Evolutionary conservation across 2,113 vertebrate species (phyloP).

Genomic region (Centrocercus urophasianus): DNA sequence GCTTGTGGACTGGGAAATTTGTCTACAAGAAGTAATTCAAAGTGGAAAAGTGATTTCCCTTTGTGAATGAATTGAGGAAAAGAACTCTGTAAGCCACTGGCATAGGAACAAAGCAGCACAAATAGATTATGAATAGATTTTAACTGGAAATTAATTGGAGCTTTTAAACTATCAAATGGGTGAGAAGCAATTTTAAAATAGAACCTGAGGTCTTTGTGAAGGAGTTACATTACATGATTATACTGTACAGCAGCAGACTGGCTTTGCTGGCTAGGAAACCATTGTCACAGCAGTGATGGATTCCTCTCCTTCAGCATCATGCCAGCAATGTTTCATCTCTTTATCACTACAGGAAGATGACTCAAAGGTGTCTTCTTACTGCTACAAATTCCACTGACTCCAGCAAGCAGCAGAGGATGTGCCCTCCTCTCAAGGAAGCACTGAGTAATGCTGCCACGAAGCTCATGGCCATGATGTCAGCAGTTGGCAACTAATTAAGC

Average conservation of each 20-base stretch:
- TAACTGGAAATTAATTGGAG: conserved; percentile 12
- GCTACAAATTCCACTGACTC: neutral
- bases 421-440: rapidly evolving
- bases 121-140: neutral
- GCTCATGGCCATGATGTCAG: neutral
- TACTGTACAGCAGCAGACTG: neutral
- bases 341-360: neutral
- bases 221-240: neutral
- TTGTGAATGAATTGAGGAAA: neutral
- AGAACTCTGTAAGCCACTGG: neutral
- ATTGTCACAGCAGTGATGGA: neutral
- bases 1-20: neutral
- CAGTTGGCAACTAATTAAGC: neutral
- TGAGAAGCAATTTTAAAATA: neutral
- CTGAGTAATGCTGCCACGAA: neutral
- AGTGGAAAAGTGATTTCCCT: neutral
- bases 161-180: neutral
- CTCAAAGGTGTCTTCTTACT: neutral
- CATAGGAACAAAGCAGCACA: neutral
- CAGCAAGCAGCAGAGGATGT: neutral
- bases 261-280: neutral
- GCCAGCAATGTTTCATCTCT: rapidly evolving
- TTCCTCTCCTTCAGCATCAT: neutral
- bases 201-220: neutral
- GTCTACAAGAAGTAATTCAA: conserved; percentile 14